phyloP scores from a whole-genome alignment of 2,113 vertebrate genomes.

The Sander lucioperca region DNA sequence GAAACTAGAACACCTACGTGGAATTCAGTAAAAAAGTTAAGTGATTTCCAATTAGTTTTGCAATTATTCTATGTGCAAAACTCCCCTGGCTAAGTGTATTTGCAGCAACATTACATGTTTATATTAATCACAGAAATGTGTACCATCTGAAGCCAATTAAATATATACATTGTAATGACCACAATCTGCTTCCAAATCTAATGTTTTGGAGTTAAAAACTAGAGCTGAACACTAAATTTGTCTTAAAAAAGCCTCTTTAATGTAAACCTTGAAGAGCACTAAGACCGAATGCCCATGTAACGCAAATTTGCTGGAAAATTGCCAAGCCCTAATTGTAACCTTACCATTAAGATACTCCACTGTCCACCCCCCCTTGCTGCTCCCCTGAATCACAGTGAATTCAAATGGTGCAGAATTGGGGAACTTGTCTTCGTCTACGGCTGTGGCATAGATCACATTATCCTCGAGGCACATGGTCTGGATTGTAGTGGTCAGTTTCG shows the following conservation, averaged over 20 bases:
- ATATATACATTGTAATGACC: not conserved
- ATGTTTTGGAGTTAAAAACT: not conserved
- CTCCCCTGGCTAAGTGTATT: not conserved
- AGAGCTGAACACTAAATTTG: not conserved
- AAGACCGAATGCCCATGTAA: not conserved
- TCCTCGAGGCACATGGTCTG: slow-evolving; percentile 83
- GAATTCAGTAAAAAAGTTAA: not conserved
- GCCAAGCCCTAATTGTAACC: not conserved
- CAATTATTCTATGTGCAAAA: not conserved
- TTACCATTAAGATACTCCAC: slow-evolving; percentile 87
- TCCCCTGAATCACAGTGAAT: slow-evolving; percentile 82
- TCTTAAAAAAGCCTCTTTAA: not conserved
- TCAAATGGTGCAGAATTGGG: slow-evolving; percentile 89
- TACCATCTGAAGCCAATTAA: not conserved
- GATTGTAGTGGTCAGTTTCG: slow-evolving; percentile 76
- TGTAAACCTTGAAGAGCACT: not conserved
- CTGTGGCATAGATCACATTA: slow-evolving; percentile 84
- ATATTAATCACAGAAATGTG: not conserved
- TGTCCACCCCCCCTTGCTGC: slow-evolving; percentile 83
- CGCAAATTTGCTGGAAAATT: not conserved
- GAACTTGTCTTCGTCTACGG: slow-evolving; percentile 84
- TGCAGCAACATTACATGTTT: not conserved
- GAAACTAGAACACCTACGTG: not conserved
- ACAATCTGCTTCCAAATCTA: not conserved
- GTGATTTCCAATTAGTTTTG: not conserved